Conservation (phyloP, 2,113 vertebrate species). For the Nerophis ophidion region DNA sequence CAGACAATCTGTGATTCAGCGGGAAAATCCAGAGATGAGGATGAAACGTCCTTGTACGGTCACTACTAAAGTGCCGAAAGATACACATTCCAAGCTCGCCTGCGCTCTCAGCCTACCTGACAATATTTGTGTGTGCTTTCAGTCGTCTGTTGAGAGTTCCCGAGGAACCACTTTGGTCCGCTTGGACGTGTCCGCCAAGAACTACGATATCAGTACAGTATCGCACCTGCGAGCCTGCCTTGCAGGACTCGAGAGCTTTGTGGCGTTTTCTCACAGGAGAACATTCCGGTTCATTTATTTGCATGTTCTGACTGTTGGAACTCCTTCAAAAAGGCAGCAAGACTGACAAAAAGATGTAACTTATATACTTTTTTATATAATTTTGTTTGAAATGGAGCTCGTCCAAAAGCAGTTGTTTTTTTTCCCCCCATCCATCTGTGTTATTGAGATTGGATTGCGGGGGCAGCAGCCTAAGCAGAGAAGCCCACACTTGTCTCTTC, state of each 20-base stretch:
- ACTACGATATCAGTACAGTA: not conserved
- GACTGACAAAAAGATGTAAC: too few relatives aligned
- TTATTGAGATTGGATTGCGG: too few relatives aligned
- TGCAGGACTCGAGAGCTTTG: too few relatives aligned
- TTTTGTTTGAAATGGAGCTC: too few relatives aligned
- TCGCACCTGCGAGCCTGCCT: too few relatives aligned
- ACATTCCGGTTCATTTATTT: not conserved
- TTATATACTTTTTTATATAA: too few relatives aligned
- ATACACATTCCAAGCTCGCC: too few relatives aligned
- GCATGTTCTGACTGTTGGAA: not conserved
- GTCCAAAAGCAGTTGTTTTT: too few relatives aligned
- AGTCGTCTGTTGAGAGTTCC: not conserved
- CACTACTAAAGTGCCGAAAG: not conserved
- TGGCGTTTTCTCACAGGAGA: not conserved
- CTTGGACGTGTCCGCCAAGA: not conserved
- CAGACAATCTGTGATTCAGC: slow-evolving; percentile 37
- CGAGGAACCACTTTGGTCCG: slow-evolving; percentile 23
- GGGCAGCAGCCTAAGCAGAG: too few relatives aligned
- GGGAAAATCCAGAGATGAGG: slow-evolving; percentile 54
- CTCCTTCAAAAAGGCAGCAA: not conserved
- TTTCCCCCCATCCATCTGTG: too few relatives aligned
- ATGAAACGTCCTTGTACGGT: slow-evolving; percentile 11
- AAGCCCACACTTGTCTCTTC: too few relatives aligned
- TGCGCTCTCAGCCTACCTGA: slow-evolving; percentile 20
- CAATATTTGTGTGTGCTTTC: slow-evolving; percentile 32